Conservation (phyloP, 2,888 invertebrate species). For the Lithophane leautieri region DNA sequence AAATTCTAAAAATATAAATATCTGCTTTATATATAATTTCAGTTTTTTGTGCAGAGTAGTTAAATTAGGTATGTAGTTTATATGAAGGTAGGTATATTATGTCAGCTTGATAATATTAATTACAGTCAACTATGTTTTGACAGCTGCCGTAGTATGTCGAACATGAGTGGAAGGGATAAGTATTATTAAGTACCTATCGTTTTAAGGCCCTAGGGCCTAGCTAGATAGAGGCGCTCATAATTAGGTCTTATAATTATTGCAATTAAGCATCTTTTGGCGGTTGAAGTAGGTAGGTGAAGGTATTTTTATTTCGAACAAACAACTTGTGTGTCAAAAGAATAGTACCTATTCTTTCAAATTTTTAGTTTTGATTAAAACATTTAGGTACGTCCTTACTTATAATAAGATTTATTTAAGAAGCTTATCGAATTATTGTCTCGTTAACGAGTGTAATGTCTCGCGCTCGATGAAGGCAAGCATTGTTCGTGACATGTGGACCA, state of each 20-base stretch:
- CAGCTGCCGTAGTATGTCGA: no score
- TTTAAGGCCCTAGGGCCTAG: not conserved
- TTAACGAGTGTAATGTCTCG: conserved; percentile 70
- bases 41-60: not conserved
- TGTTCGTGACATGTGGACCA: conserved; percentile 80
- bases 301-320: not conserved
- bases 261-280: not conserved
- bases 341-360: not conserved
- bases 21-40: conserved; percentile 1
- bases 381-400: not conserved
- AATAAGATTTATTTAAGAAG: conserved; percentile 49
- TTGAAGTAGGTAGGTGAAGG: not conserved
- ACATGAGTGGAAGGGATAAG: no score
- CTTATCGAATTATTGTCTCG: conserved; percentile 63
- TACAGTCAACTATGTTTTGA: no score
- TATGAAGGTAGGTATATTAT: not conserved
- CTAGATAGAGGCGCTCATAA: not conserved
- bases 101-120: conserved; percentile 9
- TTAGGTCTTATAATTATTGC: not conserved
- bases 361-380: not conserved
- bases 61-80: not conserved
- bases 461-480: conserved; percentile 76
- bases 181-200: not conserved
- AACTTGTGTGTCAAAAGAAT: not conserved
- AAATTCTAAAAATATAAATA: conserved; percentile 18